A percentile compares a stretch with the other conserved stretches of the same genome.
Evolutionary conservation across 2,888 invertebrate species (phyloP).

Genomic region (Drosophila prostipennis): DNA sequence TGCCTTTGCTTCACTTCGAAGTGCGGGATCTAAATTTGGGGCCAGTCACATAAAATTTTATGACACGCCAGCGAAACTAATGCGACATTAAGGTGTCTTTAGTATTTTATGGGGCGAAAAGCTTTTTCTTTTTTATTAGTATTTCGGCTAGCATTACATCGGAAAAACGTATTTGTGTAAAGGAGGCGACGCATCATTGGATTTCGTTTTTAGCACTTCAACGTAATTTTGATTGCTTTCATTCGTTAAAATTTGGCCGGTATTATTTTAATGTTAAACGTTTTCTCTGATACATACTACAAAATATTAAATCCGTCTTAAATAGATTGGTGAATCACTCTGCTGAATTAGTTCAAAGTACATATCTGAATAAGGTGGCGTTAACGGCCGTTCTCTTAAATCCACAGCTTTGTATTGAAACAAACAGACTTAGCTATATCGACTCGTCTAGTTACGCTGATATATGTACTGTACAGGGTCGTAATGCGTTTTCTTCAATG

Average conservation of each 20-base stretch:
- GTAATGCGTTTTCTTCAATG: too few relatives aligned
- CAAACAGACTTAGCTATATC: too few relatives aligned
- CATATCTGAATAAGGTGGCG: too few relatives aligned
- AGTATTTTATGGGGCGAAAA: constrained; percentile 50
- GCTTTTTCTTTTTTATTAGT: constrained; percentile 44
- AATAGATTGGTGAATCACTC: too few relatives aligned
- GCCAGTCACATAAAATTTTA: constrained; percentile 48
- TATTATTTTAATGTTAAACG: background rate
- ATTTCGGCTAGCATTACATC: constrained; percentile 40
- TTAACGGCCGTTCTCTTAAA: too few relatives aligned
- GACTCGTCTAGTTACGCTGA: too few relatives aligned
- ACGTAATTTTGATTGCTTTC: constrained; percentile 51
- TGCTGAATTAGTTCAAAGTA: too few relatives aligned
- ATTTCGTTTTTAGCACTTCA: constrained; percentile 46
- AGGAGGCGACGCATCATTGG: constrained; percentile 41
- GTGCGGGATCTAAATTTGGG: constrained; percentile 7
- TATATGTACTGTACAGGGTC: background rate
- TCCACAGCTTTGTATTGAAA: too few relatives aligned
- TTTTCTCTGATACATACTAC: too few relatives aligned
- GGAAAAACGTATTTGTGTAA: constrained; percentile 10
- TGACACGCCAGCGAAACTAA: constrained; percentile 57
- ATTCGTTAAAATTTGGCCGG: background rate
- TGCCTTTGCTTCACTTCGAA: background rate
- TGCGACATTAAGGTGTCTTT: constrained; percentile 61
- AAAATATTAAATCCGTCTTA: too few relatives aligned